phyloP scores from a whole-genome alignment of 2,888 invertebrate species.

The Argynnis bischoffii region DNA sequence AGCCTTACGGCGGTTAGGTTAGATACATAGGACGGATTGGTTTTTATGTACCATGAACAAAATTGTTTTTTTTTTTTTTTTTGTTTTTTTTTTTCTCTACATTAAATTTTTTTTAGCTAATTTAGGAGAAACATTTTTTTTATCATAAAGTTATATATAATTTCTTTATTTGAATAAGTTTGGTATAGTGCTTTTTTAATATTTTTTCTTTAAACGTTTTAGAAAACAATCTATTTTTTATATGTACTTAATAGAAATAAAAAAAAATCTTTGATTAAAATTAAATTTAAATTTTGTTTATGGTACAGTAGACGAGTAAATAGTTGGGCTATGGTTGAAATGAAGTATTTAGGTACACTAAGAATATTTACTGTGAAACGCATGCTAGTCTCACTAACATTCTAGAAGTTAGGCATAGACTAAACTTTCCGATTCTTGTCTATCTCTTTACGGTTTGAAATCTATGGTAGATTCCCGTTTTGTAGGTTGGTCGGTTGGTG shows the following conservation, averaged over 20 bases:
- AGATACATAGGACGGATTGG: constrained; percentile 38
- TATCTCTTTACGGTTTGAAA: constrained; percentile 43
- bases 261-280: too few species aligned
- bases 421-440: constrained; percentile 40
- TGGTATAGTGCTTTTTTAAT: not conserved
- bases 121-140: not conserved
- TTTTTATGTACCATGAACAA: constrained; percentile 42
- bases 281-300: constrained; percentile 48
- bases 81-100: not conserved
- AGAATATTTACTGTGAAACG: constrained; percentile 55
- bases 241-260: too few species aligned
- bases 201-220: not conserved
- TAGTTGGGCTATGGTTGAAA: constrained; percentile 74
- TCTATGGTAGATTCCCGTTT: constrained; percentile 58
- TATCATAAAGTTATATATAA: not conserved
- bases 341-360: constrained; percentile 59
- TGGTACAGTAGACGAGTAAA: constrained; percentile 51
- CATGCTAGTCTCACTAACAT: constrained; percentile 77
- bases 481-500: constrained; percentile 58
- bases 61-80: constrained; percentile 19
- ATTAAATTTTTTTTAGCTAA: not conserved
- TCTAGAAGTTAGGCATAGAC: constrained; percentile 51
- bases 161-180: not conserved
- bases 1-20: constrained; percentile 38
- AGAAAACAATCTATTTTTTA: not conserved